Evolutionary conservation across 1,140 invertebrate genomes (phyloP), one percentile per base, ranked within the genome.

Genomic region (Monomorium pharaonis): DNA sequence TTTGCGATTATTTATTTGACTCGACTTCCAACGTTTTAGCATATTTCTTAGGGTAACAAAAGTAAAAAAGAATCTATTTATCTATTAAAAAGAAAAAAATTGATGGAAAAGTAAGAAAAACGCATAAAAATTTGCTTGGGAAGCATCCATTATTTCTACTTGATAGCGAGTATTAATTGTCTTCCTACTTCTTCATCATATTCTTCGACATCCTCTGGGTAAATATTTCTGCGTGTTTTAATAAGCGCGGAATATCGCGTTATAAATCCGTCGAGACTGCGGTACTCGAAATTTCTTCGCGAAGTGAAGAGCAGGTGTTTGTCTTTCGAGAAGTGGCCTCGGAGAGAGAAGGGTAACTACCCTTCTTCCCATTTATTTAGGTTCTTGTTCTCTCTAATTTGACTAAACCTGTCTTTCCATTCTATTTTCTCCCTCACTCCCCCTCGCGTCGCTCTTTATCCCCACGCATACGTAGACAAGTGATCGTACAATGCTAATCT

Each of bases 211-310:
- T 77, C 4, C 6, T 65, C 58, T 65, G 58, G n/a, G 27, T 21
- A 47, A 63, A 63, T 30, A 77, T 27, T 67, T 51, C 21, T 49
- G 27, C n/a, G 30, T 49, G 76, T 44, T 67, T 78, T 78, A 78
- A 78, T 51, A 78, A 78, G 60, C 76, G 60, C 44, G n/a, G 60
- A 65, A 78, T 78, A 67, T 30, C 60, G n/a, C 42, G 44, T 67
- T 63, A 51, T 65, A 78, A 78, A 78, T 78, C 76, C 60, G 44
- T 67, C 60, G 76, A 67, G 76, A 51, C 76, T 21, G 72, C 33
- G 33, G 37, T 56, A 51, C 42, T 78, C 60, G 60, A 78, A 78
- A 78, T 78, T 78, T 78, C 76, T 67, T 67, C 44, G 44, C 58
- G 2, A 51, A 78, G 76, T 67, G 30, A 67, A 37, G 60, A 67